These are phyloP conservation scores for Rousettus leschenaultii DNA, from an alignment of 2,113 vertebrate genomes.

Conservation along the genomic window DNA sequence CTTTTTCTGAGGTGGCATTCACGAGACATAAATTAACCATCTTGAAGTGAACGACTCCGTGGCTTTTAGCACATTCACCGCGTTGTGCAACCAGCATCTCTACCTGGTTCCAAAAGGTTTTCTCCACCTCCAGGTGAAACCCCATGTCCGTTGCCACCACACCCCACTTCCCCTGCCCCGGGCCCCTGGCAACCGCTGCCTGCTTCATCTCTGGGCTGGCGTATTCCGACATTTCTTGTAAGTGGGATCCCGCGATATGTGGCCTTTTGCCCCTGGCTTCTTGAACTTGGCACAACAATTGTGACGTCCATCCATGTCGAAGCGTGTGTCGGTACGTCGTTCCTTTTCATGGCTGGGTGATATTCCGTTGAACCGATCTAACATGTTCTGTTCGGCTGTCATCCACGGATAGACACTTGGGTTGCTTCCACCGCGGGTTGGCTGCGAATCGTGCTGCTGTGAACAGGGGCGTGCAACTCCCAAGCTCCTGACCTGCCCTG, in stretches of 20 bases:
- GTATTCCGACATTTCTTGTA: rapidly evolving
- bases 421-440: neutral
- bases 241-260: rapidly evolving
- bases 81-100: rapidly evolving
- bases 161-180: rapidly evolving
- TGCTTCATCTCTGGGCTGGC: neutral
- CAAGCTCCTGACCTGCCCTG: rapidly evolving
- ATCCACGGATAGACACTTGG: rapidly evolving
- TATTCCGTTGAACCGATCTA: rapidly evolving
- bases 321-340: rapidly evolving
- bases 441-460: rapidly evolving
- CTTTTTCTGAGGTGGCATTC: neutral
- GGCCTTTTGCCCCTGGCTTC: neutral
- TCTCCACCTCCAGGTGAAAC: neutral
- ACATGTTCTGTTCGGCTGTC: rapidly evolving
- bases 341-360: neutral
- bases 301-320: rapidly evolving
- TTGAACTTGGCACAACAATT: rapidly evolving
- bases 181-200: rapidly evolving
- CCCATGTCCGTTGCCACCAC: rapidly evolving
- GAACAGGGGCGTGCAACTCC: rapidly evolving
- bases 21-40: neutral
- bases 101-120: rapidly evolving
- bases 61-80: rapidly evolving
- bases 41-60: neutral